phyloP scores from a whole-genome alignment of 2,888 invertebrate species.

The Hyposoter didymator region DNA sequence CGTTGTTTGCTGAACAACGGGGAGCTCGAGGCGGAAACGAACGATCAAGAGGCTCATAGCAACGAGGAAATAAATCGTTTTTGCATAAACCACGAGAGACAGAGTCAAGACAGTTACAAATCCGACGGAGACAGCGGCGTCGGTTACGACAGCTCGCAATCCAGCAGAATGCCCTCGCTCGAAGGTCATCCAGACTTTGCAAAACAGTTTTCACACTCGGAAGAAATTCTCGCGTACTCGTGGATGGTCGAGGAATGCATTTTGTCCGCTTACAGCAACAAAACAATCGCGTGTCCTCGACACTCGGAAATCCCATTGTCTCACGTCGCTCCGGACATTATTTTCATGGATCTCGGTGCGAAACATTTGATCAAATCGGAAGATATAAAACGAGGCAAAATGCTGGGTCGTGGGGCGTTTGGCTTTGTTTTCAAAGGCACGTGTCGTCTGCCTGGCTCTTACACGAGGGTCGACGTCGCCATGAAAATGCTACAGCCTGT shows the following conservation, averaged over 20 bases:
- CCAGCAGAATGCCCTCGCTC: constrained; percentile 93
- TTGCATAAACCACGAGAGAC: constrained; percentile 80
- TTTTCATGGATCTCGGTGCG: constrained; percentile 95
- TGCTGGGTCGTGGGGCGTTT: constrained; percentile 98
- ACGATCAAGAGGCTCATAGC: constrained; percentile 72
- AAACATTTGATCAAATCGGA: constrained; percentile 93
- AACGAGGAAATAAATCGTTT: constrained; percentile 79
- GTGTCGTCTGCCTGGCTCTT: constrained; percentile 86
- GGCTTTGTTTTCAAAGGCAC: constrained; percentile 97
- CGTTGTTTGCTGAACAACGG: constrained; percentile 88
- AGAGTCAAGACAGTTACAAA: constrained; percentile 89
- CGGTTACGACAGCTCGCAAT: constrained; percentile 90
- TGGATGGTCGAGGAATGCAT: constrained; percentile 99
- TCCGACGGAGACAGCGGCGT: constrained; percentile 96
- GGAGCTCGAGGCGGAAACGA: constrained; percentile 71
- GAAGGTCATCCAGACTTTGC: constrained; percentile 89
- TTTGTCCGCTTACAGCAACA: constrained; percentile 91
- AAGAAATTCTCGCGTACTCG: constrained; percentile 86
- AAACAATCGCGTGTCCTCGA: constrained; percentile 90
- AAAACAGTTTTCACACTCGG: constrained; percentile 80
- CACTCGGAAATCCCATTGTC: constrained; percentile 91
- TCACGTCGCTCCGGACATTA: constrained; percentile 96
- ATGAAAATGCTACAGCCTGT: constrained; percentile 98
- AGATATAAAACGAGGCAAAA: constrained; percentile 90
- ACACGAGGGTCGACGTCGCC: constrained; percentile 90